Conservation (phyloP, 2,113 vertebrate species). For the Eonycteris spelaea region DNA sequence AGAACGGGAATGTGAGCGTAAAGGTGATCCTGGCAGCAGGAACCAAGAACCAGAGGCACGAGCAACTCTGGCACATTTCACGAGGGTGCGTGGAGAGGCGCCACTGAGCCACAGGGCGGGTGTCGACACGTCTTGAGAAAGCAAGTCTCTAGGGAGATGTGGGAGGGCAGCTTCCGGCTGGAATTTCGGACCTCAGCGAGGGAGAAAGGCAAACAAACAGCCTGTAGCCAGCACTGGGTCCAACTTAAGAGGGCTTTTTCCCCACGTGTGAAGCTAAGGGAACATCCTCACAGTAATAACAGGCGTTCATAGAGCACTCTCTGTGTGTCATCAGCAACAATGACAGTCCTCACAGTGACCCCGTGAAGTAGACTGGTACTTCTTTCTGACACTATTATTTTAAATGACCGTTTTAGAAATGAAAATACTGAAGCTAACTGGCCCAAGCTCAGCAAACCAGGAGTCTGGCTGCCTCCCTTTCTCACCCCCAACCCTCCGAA, state of each 20-base stretch:
- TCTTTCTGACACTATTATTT: neutral
- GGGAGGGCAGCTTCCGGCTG: slow-evolving; percentile 17
- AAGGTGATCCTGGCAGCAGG: neutral
- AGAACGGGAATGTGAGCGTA: neutral
- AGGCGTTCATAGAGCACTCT: fast-evolving
- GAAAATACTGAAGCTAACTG: neutral
- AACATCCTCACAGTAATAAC: fast-evolving
- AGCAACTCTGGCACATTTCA: neutral
- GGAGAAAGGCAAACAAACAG: neutral
- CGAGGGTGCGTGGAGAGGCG: neutral
- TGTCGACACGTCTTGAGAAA: neutral
- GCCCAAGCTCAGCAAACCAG: neutral
- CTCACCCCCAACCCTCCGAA: neutral
- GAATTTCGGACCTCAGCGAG: neutral
- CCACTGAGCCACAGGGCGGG: neutral
- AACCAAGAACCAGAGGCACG: neutral
- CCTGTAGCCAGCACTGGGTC: neutral
- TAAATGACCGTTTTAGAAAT: neutral
- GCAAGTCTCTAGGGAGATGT: neutral
- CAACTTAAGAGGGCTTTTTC: fast-evolving
- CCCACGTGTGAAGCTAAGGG: fast-evolving
- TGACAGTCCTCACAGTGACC: fast-evolving
- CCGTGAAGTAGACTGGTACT: neutral
- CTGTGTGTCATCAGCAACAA: neutral
- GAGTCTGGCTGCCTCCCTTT: neutral